phyloP scores from a whole-genome alignment of 2,797 vertebrate genomes.

The Numenius phaeopus region DNA sequence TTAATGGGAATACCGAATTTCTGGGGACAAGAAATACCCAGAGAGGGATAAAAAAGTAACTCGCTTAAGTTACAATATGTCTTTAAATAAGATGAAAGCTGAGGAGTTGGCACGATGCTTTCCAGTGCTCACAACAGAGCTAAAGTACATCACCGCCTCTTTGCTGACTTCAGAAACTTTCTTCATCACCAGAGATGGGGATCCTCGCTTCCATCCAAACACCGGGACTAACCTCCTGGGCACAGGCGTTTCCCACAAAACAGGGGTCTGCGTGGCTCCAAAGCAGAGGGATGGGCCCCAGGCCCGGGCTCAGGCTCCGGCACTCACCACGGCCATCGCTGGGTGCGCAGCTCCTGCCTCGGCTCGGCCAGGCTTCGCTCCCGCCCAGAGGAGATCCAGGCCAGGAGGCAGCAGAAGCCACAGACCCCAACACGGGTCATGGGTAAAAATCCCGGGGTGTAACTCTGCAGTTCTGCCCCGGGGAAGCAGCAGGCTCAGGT shows the following conservation, averaged over 20 bases:
- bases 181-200: accelerated
- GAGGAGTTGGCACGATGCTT: not conserved
- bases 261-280: accelerated
- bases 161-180: not conserved
- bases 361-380: accelerated
- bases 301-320: accelerated
- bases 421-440: accelerated
- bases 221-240: accelerated
- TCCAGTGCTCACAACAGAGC: not conserved
- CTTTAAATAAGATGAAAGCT: slow-evolving; percentile 6
- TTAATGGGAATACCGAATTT: not conserved
- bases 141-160: not conserved
- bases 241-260: accelerated
- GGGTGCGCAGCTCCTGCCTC: not conserved
- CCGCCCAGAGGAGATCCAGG: not conserved
- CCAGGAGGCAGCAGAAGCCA: not conserved
- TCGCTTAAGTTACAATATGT: not conserved
- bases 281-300: accelerated
- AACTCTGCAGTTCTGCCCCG: too few relatives aligned
- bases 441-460: not conserved
- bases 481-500: too few relatives aligned
- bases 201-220: accelerated
- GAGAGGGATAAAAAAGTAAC: not conserved
- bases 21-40: not conserved
- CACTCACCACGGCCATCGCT: accelerated